A percentile compares a stretch with the other conserved stretches of the same genome.
Conservation (phyloP, 2,888 invertebrate genomes). For the Teinopalpus imperialis region DNA sequence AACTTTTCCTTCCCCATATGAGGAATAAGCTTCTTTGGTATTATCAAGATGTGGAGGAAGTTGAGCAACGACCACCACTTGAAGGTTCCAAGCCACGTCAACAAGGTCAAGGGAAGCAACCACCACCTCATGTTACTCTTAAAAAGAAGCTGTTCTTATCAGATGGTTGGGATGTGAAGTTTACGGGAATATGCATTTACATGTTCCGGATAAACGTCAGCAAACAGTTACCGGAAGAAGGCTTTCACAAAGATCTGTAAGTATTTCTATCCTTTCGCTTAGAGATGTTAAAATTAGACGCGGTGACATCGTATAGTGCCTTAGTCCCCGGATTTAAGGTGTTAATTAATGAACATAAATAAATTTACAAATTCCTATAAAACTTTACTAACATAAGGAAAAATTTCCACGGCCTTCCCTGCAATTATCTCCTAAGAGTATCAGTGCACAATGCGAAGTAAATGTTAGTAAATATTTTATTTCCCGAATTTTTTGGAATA, state of each 20-base stretch:
- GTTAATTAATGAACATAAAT: too few relatives aligned
- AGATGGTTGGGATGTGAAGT: conserved; percentile 90
- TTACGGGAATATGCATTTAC: conserved; percentile 92
- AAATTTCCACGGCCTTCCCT: too few relatives aligned
- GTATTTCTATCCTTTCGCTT: conserved; percentile 41
- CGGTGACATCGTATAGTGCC: too few relatives aligned
- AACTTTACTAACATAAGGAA: too few relatives aligned
- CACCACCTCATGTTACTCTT: conserved; percentile 64
- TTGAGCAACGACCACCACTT: conserved; percentile 75
- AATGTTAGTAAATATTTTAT: too few relatives aligned
- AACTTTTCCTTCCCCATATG: conserved; percentile 92
- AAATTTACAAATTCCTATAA: too few relatives aligned
- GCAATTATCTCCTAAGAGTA: too few relatives aligned
- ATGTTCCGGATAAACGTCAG: conserved; percentile 92
- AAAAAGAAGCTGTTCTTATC: conserved; percentile 92
- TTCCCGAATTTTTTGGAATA: too few relatives aligned
- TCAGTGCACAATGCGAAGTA: too few relatives aligned
- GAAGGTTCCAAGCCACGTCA: conserved; percentile 69
- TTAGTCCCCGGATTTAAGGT: too few relatives aligned
- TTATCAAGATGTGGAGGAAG: conserved; percentile 92
- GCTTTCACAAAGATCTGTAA: conserved; percentile 92
- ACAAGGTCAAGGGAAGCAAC: conserved; percentile 72
- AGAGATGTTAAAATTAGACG: too few relatives aligned
- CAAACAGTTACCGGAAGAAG: conserved; percentile 94
- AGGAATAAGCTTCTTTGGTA: conserved; percentile 93